Percentiles rank a stretch among this genome's conserved stretches.
Conservation (phyloP, 2,888 invertebrate genomes). For the Heliconius sara region DNA sequence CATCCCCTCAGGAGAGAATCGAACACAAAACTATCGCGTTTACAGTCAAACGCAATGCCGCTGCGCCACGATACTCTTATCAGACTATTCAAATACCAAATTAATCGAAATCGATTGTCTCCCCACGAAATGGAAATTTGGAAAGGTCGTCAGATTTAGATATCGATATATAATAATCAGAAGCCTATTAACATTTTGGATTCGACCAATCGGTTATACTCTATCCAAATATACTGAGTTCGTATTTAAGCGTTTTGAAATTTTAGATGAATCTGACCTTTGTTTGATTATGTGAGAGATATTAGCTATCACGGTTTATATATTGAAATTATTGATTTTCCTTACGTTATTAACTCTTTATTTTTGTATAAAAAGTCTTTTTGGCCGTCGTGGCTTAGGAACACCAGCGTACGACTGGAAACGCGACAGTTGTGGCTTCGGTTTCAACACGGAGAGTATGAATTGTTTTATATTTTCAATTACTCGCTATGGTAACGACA, state of each 20-base stretch:
- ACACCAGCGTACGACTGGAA: no score
- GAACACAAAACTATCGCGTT: no score
- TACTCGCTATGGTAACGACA: no score
- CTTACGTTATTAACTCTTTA: no score
- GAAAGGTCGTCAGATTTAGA: slow-evolving; percentile 8
- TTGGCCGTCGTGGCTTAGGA: no score
- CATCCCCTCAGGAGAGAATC: no score
- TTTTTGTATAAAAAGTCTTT: no score
- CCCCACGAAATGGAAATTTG: slow-evolving; percentile 6
- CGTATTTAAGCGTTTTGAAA: slow-evolving; percentile 1
- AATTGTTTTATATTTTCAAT: no score
- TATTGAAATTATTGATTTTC: no score
- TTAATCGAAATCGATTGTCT: slow-evolving; percentile 14
- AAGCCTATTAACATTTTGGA: slow-evolving; percentile 14
- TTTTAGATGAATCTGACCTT: neutral
- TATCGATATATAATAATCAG: slow-evolving; percentile 9
- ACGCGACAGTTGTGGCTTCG: no score
- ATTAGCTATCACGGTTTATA: neutral
- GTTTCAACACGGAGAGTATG: no score
- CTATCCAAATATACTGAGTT: neutral
- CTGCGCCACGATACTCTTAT: neutral
- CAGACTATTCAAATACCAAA: neutral
- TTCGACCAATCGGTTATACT: slow-evolving; percentile 4
- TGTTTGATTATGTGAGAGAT: neutral
- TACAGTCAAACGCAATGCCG: neutral